phyloP scores from a whole-genome alignment of 2,113 vertebrate genomes.

The Sturnus vulgaris region DNA sequence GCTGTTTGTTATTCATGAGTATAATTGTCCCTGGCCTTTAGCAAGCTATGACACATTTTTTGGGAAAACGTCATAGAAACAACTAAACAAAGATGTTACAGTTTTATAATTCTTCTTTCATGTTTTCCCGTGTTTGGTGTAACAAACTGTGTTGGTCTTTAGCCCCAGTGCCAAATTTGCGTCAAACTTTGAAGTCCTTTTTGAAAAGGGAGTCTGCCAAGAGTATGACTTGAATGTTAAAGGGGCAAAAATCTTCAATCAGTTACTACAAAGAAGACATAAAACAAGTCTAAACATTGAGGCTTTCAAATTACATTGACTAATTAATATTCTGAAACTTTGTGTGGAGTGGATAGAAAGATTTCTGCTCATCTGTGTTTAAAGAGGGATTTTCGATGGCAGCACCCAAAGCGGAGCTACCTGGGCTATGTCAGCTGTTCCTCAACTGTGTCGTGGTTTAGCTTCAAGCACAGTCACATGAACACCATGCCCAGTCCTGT shows the following conservation, averaged over 20 bases:
- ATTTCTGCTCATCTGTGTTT: not conserved
- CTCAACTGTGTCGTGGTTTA: not conserved
- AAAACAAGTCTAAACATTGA: not conserved
- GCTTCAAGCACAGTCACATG: constrained; percentile 44
- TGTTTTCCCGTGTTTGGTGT: not conserved
- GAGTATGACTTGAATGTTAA: not conserved
- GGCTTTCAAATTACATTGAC: not conserved
- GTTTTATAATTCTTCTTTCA: not conserved
- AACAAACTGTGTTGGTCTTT: not conserved
- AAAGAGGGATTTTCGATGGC: rapidly evolving
- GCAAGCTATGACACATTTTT: not conserved
- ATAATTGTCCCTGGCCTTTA: not conserved
- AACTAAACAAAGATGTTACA: not conserved
- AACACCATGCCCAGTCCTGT: constrained; percentile 19
- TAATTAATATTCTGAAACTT: not conserved
- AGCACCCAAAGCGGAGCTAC: not conserved
- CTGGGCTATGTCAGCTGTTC: not conserved
- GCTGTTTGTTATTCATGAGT: not conserved
- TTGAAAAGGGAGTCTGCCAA: not conserved
- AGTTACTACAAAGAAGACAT: not conserved
- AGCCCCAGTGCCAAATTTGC: not conserved
- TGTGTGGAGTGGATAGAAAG: not conserved
- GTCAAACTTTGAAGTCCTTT: not conserved
- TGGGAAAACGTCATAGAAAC: not conserved
- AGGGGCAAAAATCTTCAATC: not conserved